Percentiles rank a stretch among this genome's conserved stretches.
Evolutionary conservation across 2,888 invertebrate genomes (phyloP).

Genomic region (Heliconius ismenius): DNA sequence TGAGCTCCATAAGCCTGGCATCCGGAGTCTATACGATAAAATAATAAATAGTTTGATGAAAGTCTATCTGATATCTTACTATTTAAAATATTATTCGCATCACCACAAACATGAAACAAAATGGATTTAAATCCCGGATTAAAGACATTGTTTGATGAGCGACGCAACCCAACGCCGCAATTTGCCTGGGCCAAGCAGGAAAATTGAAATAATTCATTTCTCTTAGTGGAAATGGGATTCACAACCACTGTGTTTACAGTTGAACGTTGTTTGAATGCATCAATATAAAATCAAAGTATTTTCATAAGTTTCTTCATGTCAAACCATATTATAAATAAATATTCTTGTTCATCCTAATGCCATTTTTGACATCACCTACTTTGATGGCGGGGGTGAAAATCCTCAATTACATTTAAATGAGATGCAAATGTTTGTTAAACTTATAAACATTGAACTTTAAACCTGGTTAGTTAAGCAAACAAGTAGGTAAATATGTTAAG

Average conservation of each 20-base stretch:
- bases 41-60: background rate
- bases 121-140: background rate
- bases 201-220: background rate
- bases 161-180: background rate
- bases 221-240: too few relatives aligned
- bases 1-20: too few relatives aligned
- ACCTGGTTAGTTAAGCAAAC: background rate
- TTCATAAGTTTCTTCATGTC: too few relatives aligned
- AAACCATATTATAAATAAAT: too few relatives aligned
- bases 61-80: too few relatives aligned
- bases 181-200: background rate
- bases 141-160: background rate
- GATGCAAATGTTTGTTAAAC: background rate
- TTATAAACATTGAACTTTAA: slow-evolving; percentile 4
- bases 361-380: too few relatives aligned
- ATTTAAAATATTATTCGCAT: background rate
- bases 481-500: background rate
- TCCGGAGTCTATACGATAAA: background rate
- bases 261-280: too few relatives aligned
- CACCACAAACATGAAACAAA: too few relatives aligned
- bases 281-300: too few relatives aligned
- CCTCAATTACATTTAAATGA: background rate
- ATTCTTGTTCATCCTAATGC: too few relatives aligned
- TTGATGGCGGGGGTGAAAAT: too few relatives aligned
- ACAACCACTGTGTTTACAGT: too few relatives aligned